Evolutionary conservation across 2,797 vertebrate species (phyloP).

Genomic region (Gallirallus australis): DNA sequence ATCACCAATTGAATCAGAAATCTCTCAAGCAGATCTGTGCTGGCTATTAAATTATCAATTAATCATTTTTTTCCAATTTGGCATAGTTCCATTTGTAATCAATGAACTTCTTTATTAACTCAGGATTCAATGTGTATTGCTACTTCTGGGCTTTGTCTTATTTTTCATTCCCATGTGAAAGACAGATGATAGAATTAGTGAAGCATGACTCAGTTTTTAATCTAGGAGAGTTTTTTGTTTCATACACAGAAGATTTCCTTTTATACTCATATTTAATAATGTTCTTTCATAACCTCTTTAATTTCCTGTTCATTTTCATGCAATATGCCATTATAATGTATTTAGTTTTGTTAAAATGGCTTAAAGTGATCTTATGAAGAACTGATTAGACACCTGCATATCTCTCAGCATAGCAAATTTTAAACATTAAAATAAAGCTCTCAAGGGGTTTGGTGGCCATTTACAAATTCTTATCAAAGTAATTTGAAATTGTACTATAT

Average conservation of each 20-base stretch:
- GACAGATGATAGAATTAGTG: not conserved
- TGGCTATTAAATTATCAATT: not conserved
- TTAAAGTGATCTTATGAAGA: not conserved
- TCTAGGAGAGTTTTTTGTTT: not conserved
- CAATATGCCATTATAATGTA: not conserved
- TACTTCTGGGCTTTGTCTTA: not conserved
- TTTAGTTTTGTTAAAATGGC: not conserved
- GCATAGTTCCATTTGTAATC: not conserved
- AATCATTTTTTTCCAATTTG: not conserved
- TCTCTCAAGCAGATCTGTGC: not conserved
- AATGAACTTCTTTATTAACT: not conserved
- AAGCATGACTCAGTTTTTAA: not conserved
- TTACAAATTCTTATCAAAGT: not conserved
- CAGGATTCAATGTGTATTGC: not conserved
- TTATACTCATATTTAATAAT: not conserved
- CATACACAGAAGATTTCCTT: not conserved
- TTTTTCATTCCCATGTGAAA: not conserved
- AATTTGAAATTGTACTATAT: not conserved
- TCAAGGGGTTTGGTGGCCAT: not conserved
- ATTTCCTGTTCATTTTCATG: slow-evolving; percentile 26
- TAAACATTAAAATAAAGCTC: not conserved
- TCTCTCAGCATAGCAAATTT: not conserved
- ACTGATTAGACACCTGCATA: not conserved
- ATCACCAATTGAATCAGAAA: not conserved
- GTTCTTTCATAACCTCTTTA: slow-evolving; percentile 22